Base-by-base conservation (phyloP, 1,140 invertebrate species). In the Dermatophagoides farinae region DNA sequence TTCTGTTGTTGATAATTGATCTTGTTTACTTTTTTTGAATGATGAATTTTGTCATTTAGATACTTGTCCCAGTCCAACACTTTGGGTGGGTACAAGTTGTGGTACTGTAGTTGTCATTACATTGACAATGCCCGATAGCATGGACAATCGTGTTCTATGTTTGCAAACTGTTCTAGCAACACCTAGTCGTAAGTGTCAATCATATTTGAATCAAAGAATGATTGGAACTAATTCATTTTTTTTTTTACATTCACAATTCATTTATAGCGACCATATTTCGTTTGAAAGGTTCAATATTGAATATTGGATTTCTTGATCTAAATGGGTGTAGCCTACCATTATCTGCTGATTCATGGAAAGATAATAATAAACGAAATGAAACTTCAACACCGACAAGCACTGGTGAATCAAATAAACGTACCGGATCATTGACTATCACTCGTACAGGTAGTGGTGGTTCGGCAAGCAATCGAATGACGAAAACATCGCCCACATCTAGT, bases 51-150 rank as follows among this genome's bases (percentile, higher is more conserved):
- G 65, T 65, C 43, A 69, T 71, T 39, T 71, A 90, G 88, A 90
- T 76, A 80, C 82, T 74, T 73, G 75, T 72, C 73, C 76, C 73
- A 75, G 79, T 70, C 88, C 90, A 65, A 92, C 88, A 66, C 74
- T 96, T 65, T 97, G 90, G 91, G 83, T 95, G 67, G 91, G 91
- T 66, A 96, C 91, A 61, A 92, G 86, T 74, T 77, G 89, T 67
- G 92, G 92, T 66, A 93, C 90, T 50, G 86, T 96, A 69, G 78
- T 96, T 67, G 88, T 88, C 53, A 82, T 96, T 71, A 81, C 85
- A 70, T 81, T 95, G 66, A 86, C 79, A 70, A 78, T 91, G 67
- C 88, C 89, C 61, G 79, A 84, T 64, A 73, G 79, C 62, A 82
- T 83, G 67, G 83, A 87, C 67, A 70, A 74, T 60, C 76, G 90